Evolutionary conservation across 2,797 vertebrate species (phyloP).

Genomic region (Pangasius macronema): DNA sequence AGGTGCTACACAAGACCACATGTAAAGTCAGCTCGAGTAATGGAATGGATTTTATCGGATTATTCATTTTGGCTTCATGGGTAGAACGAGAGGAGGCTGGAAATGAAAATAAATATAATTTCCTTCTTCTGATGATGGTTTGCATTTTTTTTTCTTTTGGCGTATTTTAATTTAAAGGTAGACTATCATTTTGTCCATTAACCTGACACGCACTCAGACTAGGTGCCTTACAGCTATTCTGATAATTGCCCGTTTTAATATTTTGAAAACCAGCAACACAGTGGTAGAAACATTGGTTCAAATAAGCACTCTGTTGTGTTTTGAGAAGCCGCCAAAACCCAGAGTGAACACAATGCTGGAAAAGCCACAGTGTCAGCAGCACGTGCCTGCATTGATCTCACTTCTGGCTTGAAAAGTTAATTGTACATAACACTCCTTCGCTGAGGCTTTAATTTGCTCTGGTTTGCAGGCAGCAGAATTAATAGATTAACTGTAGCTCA

Average conservation of each 20-base stretch:
- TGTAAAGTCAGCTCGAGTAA: conserved; percentile 21
- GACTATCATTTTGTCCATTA: background rate
- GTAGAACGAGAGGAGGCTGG: background rate
- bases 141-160: background rate
- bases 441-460: conserved; percentile 57
- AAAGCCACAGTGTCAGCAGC: conserved; percentile 54
- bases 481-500: conserved; percentile 63
- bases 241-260: background rate
- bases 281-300: background rate
- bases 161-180: background rate
- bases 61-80: background rate
- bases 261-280: background rate
- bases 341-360: background rate
- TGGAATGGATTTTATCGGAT: conserved; percentile 29
- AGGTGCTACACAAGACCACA: too few species aligned
- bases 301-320: background rate
- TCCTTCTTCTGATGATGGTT: background rate
- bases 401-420: conserved; percentile 60
- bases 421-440: conserved; percentile 48
- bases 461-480: conserved; percentile 57
- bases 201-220: background rate
- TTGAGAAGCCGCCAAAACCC: background rate
- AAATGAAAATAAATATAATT: conserved; percentile 3
- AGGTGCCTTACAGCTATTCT: background rate
- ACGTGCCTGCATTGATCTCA: conserved; percentile 17